Evolutionary conservation across 2,888 invertebrate species (phyloP).

Genomic region (Spilarctia lutea): DNA sequence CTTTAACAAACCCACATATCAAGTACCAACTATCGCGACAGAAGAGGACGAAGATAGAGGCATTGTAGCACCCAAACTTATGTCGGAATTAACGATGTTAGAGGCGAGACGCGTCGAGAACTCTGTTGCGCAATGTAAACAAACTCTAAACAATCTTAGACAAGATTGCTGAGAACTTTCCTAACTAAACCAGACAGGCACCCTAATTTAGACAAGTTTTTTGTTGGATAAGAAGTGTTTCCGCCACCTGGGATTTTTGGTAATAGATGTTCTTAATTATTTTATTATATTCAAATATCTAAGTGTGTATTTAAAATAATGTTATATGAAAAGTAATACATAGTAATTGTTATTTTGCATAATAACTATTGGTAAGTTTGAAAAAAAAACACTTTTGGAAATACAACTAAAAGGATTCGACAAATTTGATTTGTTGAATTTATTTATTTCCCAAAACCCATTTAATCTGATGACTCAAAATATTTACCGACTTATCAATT

Average conservation of each 20-base stretch:
- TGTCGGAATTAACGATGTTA: conserved; percentile 40
- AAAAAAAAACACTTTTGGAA: too few species aligned
- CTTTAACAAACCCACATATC: conserved; percentile 21
- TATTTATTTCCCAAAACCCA: background rate
- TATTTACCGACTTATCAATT: background rate
- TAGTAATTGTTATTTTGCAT: too few species aligned
- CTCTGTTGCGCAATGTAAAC: conserved; percentile 45
- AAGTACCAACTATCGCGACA: conserved; percentile 12
- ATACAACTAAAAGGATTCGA: background rate
- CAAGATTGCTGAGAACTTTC: conserved; percentile 40
- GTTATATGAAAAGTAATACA: background rate
- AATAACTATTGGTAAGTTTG: background rate
- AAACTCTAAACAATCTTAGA: conserved; percentile 48
- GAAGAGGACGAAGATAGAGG: conserved; percentile 13
- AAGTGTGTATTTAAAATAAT: background rate
- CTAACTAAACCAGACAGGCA: conserved; percentile 43
- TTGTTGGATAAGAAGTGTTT: conserved; percentile 7
- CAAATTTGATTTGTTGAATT: background rate
- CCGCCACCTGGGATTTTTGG: conserved; percentile 13
- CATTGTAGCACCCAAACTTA: conserved; percentile 29
- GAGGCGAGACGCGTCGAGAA: conserved; percentile 33
- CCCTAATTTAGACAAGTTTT: conserved; percentile 25
- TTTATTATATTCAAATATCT: background rate
- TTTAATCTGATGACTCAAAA: background rate
- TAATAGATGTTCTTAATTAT: background rate